Percentiles rank a stretch among this genome's conserved stretches.
Conservation (phyloP, 2,113 vertebrate genomes). For the Oncorhynchus masou region DNA sequence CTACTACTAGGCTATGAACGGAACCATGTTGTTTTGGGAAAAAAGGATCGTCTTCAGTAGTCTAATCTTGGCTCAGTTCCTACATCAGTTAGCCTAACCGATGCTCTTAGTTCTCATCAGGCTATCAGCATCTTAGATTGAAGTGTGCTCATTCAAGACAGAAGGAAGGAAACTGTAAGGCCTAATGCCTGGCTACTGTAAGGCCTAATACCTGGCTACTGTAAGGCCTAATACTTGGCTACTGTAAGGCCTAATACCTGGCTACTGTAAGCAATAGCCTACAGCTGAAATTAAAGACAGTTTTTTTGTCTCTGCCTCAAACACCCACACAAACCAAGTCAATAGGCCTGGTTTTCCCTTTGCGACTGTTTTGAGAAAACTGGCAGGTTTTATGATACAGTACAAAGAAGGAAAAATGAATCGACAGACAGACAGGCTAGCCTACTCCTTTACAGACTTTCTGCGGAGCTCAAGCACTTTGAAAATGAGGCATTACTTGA, state of each 20-base stretch:
- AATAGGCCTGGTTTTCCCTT: not conserved
- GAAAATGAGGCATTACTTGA: conserved; percentile 62
- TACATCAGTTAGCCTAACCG: not conserved
- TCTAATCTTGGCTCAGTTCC: not conserved
- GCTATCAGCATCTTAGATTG: not conserved
- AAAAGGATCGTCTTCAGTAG: not conserved
- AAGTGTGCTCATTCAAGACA: not conserved
- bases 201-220: too few species aligned
- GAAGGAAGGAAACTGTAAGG: not conserved
- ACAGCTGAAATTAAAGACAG: not conserved
- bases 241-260: not conserved
- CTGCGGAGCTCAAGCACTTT: conserved; percentile 43
- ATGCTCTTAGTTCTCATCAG: not conserved
- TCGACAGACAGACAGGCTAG: too few species aligned
- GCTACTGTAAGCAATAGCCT: not conserved
- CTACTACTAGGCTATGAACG: not conserved
- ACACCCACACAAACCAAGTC: not conserved
- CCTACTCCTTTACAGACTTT: too few species aligned
- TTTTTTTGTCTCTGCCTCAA: not conserved
- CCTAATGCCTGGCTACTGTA: not conserved
- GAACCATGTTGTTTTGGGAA: not conserved
- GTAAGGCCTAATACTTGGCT: too few species aligned
- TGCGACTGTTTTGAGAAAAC: not conserved
- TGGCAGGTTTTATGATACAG: not conserved
- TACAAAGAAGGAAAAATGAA: too few species aligned